Base-by-base conservation (phyloP, 2,797 vertebrate species). In the Myotis myotis region DNA sequence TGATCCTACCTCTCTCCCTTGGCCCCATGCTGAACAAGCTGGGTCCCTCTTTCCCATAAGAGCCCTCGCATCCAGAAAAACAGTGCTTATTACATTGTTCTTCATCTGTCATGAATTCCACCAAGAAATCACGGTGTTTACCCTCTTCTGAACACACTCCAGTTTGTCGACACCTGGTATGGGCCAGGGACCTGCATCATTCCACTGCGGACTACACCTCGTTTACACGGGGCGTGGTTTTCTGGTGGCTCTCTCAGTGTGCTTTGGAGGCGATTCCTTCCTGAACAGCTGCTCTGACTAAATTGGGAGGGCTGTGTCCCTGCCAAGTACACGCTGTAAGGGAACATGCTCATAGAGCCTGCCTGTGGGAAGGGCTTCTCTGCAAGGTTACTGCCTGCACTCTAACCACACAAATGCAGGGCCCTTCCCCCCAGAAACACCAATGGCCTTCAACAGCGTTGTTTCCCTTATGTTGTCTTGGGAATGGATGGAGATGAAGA, bases 281-380 rank as follows among this genome's bases (percentile, higher is more conserved):
- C 95, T 96, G 96, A 97, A 91, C 96, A 96, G 97, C 97, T 97
- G 96, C 96, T 95, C 92, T 91, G 95, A 96, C 95, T 97, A 97
- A 97, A 97, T 82, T 2, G 62, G 89, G 93, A 97, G 93, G 75
- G 71, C 89, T 89, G 86, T 28, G 55, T 96, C 89, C 72, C 89
- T 92, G 97, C 97, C 96, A 97, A 96, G 97, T 91, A 97, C 97
- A 95, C 0, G 84, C 89, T 96, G 97, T 96, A 71, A 95, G 93
- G 78, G 96, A 97, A 97, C 96, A 95, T 64, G 88, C 87, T 66
- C 80, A 19, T 5, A 10, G 86, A 95, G 92, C 55, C 86, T 72
- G 83, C 82, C 88, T 4, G 44, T n/a, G 70, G 87, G 82, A 84
- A 92, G 86, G 74, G 92, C 83, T 93, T 84, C 60, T 90, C 95